These are phyloP conservation scores for Tarsius wallacei DNA, from an alignment of 2,797 vertebrate species.

Conservation along the genomic window DNA sequence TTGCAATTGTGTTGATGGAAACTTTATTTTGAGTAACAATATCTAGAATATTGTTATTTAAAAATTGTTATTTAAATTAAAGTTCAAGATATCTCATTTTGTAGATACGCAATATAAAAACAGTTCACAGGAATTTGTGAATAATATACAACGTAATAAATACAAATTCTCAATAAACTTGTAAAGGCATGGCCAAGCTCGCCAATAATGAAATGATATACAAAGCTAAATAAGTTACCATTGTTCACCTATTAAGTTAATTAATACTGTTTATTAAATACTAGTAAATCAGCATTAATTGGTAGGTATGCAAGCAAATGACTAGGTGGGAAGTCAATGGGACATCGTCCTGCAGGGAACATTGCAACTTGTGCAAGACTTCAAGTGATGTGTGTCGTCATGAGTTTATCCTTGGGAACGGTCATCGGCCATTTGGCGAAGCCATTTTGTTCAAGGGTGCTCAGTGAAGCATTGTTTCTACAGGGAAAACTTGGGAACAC, in stretches of 20 bases:
- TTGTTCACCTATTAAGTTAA: background rate
- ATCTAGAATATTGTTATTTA: background rate
- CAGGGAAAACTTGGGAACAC: background rate
- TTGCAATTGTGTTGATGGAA: background rate
- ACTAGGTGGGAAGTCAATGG: background rate
- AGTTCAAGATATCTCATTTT: background rate
- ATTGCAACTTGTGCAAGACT: background rate
- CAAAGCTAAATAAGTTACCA: constrained; percentile 10
- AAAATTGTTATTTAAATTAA: no score
- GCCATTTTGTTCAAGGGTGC: background rate
- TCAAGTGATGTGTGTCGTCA: background rate
- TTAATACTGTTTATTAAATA: background rate
- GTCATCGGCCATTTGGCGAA: background rate
- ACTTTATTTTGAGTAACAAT: constrained; percentile 45
- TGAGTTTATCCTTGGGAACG: background rate
- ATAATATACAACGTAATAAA: constrained; percentile 21
- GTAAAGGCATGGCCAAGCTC: background rate
- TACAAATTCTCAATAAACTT: background rate
- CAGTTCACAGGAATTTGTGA: background rate
- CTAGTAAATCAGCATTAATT: background rate
- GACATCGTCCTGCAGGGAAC: fast-evolving
- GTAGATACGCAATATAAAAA: background rate
- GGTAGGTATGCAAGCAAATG: background rate
- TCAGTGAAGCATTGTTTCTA: background rate
- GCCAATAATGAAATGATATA: background rate